Percentiles rank a stretch among this genome's conserved stretches.
These are phyloP conservation scores for Falco peregrinus DNA, from an alignment of 2,797 vertebrate genomes.

Conservation along the genomic window DNA sequence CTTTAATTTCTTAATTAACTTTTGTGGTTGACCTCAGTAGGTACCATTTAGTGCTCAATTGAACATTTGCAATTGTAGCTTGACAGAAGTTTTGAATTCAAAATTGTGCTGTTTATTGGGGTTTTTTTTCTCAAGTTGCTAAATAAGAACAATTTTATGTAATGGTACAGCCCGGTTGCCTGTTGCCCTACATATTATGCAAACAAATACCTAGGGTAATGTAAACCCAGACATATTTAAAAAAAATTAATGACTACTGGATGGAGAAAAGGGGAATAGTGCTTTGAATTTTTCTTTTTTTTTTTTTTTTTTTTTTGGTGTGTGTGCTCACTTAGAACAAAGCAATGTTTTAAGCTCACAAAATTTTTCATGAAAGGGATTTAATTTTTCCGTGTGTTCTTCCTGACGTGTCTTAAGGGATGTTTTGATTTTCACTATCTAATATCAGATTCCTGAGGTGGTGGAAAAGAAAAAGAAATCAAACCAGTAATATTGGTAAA, in stretches of 20 bases:
- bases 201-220: slow-evolving; percentile 11
- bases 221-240: neutral
- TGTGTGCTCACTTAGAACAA: neutral
- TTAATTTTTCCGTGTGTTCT: neutral
- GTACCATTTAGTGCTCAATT: neutral
- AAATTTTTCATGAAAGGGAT: neutral
- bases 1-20: neutral
- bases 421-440: slow-evolving; percentile 10
- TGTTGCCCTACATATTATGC: slow-evolving; percentile 30
- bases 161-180: neutral
- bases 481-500: neutral
- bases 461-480: neutral
- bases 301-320: neutral
- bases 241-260: neutral
- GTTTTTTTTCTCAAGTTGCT: neutral
- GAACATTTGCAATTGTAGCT: neutral
- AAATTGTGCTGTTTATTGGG: neutral
- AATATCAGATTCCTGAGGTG: neutral
- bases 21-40: neutral
- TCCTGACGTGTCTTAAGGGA: neutral
- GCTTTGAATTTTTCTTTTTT: neutral
- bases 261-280: neutral
- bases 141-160: neutral
- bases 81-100: neutral
- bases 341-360: neutral